Conservation (phyloP, 2,888 invertebrate species). For the Idaea biselata region DNA sequence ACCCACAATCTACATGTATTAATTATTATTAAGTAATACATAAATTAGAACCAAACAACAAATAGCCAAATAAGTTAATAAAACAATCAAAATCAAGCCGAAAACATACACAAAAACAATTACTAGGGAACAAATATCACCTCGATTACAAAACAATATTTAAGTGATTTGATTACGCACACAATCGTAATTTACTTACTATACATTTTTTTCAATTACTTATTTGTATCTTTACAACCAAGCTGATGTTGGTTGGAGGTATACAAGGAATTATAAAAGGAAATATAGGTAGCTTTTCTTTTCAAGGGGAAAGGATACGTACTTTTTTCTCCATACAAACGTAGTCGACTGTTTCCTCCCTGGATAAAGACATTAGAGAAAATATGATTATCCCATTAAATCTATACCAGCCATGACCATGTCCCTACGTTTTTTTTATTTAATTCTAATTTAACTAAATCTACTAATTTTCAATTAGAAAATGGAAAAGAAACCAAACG, state of each 20-base stretch:
- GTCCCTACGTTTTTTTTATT: no score
- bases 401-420: no score
- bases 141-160: slow-evolving; percentile 19
- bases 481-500: no score
- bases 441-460: no score
- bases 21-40: slow-evolving; percentile 22
- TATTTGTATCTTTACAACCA: neutral
- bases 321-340: no score
- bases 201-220: neutral
- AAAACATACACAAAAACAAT: slow-evolving; percentile 56
- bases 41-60: slow-evolving; percentile 66
- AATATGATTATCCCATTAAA: no score
- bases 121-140: slow-evolving; percentile 35
- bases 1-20: slow-evolving; percentile 50
- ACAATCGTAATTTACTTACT: neutral
- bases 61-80: slow-evolving; percentile 67
- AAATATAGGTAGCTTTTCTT: no score
- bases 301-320: no score
- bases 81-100: slow-evolving; percentile 66
- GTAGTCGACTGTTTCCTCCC: no score
- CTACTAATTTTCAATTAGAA: no score
- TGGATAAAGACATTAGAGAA: no score
- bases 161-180: neutral
- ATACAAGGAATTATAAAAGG: no score
- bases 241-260: neutral